Evolutionary conservation across 2,113 vertebrate species (phyloP).

Genomic region (Ancistrus triradiatus): DNA sequence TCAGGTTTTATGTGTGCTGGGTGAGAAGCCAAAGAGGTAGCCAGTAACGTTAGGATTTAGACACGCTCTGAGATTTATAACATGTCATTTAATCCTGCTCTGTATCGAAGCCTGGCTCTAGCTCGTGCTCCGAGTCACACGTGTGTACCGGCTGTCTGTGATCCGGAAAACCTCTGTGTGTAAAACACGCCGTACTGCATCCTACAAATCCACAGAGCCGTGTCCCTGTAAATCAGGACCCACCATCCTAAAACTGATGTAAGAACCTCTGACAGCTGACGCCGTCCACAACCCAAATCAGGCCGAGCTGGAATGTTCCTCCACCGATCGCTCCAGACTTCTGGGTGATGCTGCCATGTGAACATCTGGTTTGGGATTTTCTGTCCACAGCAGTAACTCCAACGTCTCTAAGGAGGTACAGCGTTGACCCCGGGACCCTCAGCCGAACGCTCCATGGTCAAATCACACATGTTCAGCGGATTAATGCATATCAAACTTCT

Average conservation of each 20-base stretch:
- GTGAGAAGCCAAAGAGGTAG: conserved; percentile 60
- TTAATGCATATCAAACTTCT: too few species aligned
- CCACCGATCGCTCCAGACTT: conserved; percentile 22
- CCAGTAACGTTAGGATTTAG: conserved; percentile 55
- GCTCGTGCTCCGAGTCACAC: conserved; percentile 38
- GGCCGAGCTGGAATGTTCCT: conserved; percentile 16
- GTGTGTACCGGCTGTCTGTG: conserved; percentile 44
- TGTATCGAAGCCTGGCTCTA: conserved; percentile 39
- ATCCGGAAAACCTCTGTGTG: conserved; percentile 57
- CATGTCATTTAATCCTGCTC: conserved; percentile 51
- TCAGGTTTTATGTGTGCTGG: conserved; percentile 60
- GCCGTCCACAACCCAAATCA: conserved; percentile 9
- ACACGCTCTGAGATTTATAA: conserved; percentile 59
- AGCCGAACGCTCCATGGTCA: conserved; percentile 27
- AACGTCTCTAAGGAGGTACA: conserved; percentile 47
- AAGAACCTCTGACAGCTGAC: conserved; percentile 38
- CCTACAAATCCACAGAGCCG: conserved; percentile 16
- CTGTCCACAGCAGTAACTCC: conserved; percentile 48
- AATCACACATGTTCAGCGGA: conserved; percentile 18
- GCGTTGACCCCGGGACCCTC: conserved; percentile 29
- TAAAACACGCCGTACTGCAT: conserved; percentile 47
- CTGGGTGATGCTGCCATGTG: conserved; percentile 45
- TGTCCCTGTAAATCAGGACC: not conserved
- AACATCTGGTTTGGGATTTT: conserved; percentile 59
- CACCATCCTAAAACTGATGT: not conserved